phyloP scores from a whole-genome alignment of 2,113 vertebrate genomes.

The Dromiciops gliroides region DNA sequence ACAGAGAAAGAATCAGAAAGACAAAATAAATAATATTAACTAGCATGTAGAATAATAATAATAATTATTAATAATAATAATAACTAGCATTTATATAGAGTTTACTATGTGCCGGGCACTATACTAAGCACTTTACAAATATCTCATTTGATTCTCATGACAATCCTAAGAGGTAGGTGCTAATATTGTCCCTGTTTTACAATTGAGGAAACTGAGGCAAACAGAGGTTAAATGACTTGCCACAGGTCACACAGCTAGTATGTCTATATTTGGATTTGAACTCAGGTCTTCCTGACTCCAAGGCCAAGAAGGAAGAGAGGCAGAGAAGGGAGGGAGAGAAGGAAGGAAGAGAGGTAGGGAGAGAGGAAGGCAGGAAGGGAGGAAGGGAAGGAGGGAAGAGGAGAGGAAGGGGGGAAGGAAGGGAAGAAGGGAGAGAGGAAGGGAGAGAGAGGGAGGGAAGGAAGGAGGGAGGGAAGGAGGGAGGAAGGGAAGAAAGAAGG shows the following conservation, averaged over 20 bases:
- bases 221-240: neutral
- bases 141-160: neutral
- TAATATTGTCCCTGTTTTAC: neutral
- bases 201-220: neutral
- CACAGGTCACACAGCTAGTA: neutral
- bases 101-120: neutral
- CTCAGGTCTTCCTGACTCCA: neutral
- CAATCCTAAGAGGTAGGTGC: neutral
- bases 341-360: neutral
- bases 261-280: neutral
- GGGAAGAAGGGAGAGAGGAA: too few species aligned
- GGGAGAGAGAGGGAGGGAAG: neutral
- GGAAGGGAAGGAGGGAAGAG: neutral
- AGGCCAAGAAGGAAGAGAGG: neutral
- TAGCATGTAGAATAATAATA: neutral
- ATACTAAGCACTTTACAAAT: neutral
- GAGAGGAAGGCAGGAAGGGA: neutral
- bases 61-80: too few species aligned
- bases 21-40: neutral
- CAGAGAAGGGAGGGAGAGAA: neutral
- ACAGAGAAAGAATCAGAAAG: neutral
- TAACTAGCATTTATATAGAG: neutral
- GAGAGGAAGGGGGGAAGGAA: neutral
- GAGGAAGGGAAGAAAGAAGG: neutral
- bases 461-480: neutral